Conservation (phyloP, 2,113 vertebrate genomes). For the Lepisosteus osseus region DNA sequence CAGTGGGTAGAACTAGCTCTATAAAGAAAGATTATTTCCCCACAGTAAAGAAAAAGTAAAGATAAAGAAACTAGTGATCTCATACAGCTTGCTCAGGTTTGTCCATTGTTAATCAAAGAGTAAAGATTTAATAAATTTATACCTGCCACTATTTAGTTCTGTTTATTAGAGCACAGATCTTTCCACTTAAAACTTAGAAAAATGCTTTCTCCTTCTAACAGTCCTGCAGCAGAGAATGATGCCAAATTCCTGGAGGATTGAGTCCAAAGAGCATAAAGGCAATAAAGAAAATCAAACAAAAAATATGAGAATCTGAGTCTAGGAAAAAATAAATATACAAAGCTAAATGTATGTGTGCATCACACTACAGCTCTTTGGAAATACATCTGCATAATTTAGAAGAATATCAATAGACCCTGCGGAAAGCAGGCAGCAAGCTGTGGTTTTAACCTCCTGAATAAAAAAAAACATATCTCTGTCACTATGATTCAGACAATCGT, state of each 20-base stretch:
- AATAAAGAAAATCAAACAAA: neutral
- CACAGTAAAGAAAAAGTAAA: too few relatives aligned
- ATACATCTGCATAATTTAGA: neutral
- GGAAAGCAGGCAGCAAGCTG: neutral
- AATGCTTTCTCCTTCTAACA: neutral
- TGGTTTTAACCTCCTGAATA: conserved; percentile 11
- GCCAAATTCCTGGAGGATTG: neutral
- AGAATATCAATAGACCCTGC: neutral
- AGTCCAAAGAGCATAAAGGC: neutral
- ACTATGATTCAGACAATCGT: neutral
- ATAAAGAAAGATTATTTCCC: too few relatives aligned
- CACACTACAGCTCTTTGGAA: neutral
- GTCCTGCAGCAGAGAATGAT: neutral
- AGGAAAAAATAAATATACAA: neutral
- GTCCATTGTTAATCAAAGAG: too few relatives aligned
- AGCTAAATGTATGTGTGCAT: neutral
- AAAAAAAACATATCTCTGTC: neutral
- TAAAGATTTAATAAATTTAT: too few relatives aligned
- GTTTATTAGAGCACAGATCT: neutral
- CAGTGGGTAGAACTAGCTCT: too few relatives aligned
- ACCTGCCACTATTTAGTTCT: neutral
- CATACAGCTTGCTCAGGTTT: too few relatives aligned
- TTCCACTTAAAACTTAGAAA: neutral
- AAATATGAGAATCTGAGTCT: neutral
- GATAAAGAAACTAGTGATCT: too few relatives aligned